phyloP scores from a whole-genome alignment of 2,888 invertebrate genomes.

The Erpobdella octoculata region DNA sequence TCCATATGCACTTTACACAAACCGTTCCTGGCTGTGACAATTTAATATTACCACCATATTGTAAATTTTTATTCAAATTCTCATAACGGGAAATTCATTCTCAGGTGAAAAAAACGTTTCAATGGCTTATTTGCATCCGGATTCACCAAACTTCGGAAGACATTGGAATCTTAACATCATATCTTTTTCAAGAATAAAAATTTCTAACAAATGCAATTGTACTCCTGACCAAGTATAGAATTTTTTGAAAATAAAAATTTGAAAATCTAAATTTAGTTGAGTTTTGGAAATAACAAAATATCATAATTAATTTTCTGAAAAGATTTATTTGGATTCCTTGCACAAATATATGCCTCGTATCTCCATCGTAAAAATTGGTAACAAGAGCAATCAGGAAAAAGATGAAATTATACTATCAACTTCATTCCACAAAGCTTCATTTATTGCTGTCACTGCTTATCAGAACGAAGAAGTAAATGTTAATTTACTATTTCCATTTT shows the following conservation, averaged over 20 bases:
- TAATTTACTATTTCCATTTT: too few species aligned
- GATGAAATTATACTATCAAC: constrained; percentile 67
- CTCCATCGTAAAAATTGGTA: constrained; percentile 80
- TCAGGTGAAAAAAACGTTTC: too few species aligned
- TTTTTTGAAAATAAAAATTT: too few species aligned
- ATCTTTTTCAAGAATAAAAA: constrained; percentile 54
- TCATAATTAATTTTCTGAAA: too few species aligned
- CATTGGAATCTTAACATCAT: constrained; percentile 55
- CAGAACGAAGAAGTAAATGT: constrained; percentile 80
- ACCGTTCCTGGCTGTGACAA: too few species aligned
- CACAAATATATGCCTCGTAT: constrained; percentile 94
- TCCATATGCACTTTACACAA: too few species aligned
- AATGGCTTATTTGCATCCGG: constrained; percentile 61
- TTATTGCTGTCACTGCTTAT: constrained; percentile 96
- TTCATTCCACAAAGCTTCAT: constrained; percentile 88
- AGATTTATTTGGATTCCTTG: constrained; percentile 82
- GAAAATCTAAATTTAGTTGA: too few species aligned
- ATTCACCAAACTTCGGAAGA: constrained; percentile 54
- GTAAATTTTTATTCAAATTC: too few species aligned
- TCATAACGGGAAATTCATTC: too few species aligned
- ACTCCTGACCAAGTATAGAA: constrained; percentile 30
- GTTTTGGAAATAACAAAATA: too few species aligned
- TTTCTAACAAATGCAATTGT: constrained; percentile 61
- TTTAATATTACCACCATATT: too few species aligned
- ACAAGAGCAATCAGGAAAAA: constrained; percentile 45